Base-by-base conservation (phyloP, 1,140 invertebrate species). In the Drosophila truncata region DNA sequence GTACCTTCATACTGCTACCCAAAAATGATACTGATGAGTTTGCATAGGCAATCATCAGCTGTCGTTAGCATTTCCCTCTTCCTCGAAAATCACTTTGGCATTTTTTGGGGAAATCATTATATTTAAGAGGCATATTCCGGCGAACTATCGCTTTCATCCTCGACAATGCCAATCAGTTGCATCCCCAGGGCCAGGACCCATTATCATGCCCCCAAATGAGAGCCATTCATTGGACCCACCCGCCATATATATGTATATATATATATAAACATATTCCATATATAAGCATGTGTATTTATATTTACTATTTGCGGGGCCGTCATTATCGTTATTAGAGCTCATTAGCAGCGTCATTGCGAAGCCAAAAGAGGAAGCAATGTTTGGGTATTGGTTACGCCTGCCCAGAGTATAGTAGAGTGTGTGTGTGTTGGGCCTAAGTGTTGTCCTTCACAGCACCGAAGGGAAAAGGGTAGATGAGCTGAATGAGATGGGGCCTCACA, bases 311-410 rank as follows among this genome's bases (percentile, higher is more conserved):
- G 79, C 46, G 59, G 62, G 76, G 65, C 55, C 76, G 55, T 82
- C 71, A 88, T 86, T 88, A 80, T 83, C 66, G 72, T 87, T 87
- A 87, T 88, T 88, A 83, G 76, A 83, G 61, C 84, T 88, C 83
- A 87, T 87, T 87, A 87, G 83, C 76, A 86, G 59, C 72, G 77
- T 70, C 64, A 71, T 67, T 72, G 67, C 37, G 57, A 47, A 42
- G 57, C 33, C 46, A 18, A 59, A 60, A 65, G 42, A 57, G 77
- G 67, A 63, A 35, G 59, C 42, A 20, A 65, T 62, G 42, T 54
- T 31, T 61, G 46, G 37, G 29, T 35, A 60, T 33, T 35, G 33
- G 9, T 67, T 37, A 23, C 47, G 50, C 31, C 41, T 66, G 11
- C 33, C 35, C 27, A 52, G 42, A 18, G 20, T 37, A 37, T 3